Conservation (phyloP, 2,888 invertebrate genomes). For the Altica lythri region DNA sequence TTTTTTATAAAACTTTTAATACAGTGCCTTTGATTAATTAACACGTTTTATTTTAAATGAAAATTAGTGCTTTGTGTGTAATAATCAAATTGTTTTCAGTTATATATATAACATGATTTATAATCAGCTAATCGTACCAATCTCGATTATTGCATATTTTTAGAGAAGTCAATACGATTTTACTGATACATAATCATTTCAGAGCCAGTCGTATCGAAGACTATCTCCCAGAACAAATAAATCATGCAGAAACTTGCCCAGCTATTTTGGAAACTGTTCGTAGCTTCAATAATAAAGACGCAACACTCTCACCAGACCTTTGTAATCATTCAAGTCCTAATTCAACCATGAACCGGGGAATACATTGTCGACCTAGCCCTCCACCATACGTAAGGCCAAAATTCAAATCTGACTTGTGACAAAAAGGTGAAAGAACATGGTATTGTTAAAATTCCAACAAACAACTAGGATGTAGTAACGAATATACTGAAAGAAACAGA, state of each 20-base stretch:
- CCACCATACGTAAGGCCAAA: conserved; percentile 64
- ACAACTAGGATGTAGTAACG: too few relatives aligned
- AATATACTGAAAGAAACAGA: too few relatives aligned
- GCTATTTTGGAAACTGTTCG: conserved; percentile 66
- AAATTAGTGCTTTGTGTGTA: too few relatives aligned
- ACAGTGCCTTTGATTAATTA: too few relatives aligned
- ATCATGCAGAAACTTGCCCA: conserved; percentile 65
- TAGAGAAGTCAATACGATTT: too few relatives aligned
- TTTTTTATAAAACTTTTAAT: too few relatives aligned
- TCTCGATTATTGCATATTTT: too few relatives aligned
- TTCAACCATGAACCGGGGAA: conserved; percentile 51
- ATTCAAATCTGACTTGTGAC: conserved; percentile 63
- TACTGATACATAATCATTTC: conserved; percentile 11
- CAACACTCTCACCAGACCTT: conserved; percentile 50
- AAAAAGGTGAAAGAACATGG: conserved; percentile 51
- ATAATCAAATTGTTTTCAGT: too few relatives aligned
- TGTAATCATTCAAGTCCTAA: conserved; percentile 52
- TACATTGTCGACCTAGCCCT: conserved; percentile 62
- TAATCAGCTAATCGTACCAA: too few relatives aligned
- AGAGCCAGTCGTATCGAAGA: conserved; percentile 55
- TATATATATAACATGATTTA: too few relatives aligned
- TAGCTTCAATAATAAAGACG: conserved; percentile 58
- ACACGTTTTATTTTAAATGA: too few relatives aligned
- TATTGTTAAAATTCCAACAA: conserved; percentile 39
- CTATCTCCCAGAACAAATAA: conserved; percentile 64